Evolutionary conservation across 2,797 vertebrate genomes (phyloP), one percentile per base, ranked within the genome.

Genomic region (Sebastes steindachneri): DNA sequence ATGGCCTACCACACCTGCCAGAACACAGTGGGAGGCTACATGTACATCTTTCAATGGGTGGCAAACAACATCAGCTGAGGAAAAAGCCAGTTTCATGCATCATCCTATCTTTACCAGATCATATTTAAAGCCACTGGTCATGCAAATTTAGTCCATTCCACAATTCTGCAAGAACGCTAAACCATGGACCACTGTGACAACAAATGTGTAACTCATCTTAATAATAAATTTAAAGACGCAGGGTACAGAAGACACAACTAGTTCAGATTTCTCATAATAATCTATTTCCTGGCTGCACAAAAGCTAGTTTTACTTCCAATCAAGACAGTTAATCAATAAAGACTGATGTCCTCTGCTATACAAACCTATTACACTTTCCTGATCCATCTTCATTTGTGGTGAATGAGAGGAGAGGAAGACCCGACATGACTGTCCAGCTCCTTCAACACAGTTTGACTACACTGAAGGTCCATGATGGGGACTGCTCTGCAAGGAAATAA

Each of bases 321-420:
- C 86, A 82, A 90, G 91, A 91, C 25, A 79, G 72, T 29, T 84
- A 57, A 79, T 87, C 78, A 88, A 88, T 86, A 80, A 89, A 86
- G 89, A 92, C 82, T 81, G 91, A 92, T 91, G 77, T 76, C 75
- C 67, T 80, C 77, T 83, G 77, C 82, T 82, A 70, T 77, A 85
- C 69, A 87, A 84, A 76, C 69, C 68, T 84, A 92, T 93, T 92
- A 92, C 73, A 76, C 70, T 37, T 85, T 80, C 84, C 85, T 90
- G 83, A 94, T 95, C 89, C 73, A 89, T 95, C 94, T 93, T 94
- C 87, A 93, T 95, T 91, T 19, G 23, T 8, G 45, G 65, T 33
- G 82, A 92, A 88, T 77, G 63, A 84, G 62, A 86, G 48, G 79
- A 88, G 77, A 76, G 70, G 78, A 83, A 82, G 70, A 78, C 75